These are phyloP conservation scores for Apamea sordens DNA, from an alignment of 2,888 invertebrate genomes.

Conservation along the genomic window DNA sequence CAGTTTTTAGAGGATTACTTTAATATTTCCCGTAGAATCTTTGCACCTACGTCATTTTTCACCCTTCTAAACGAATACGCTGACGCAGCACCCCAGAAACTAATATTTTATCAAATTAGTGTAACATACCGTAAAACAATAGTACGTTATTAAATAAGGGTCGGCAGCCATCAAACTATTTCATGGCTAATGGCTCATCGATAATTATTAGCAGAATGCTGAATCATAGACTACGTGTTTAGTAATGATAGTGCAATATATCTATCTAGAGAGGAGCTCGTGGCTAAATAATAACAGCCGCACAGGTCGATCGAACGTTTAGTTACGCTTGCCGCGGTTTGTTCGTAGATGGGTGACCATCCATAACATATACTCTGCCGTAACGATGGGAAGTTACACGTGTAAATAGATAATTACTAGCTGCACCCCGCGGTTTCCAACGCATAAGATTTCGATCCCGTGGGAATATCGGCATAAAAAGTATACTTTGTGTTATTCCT, in stretches of 20 bases:
- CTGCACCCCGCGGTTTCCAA: no score
- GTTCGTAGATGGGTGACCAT: no score
- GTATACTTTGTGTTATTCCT: no score
- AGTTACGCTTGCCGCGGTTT: no score
- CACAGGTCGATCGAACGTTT: no score
- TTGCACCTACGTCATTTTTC: background rate
- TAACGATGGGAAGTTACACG: no score
- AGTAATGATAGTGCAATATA: slow-evolving; percentile 27
- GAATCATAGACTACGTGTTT: slow-evolving; percentile 38
- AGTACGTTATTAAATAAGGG: slow-evolving; percentile 35
- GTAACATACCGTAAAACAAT: slow-evolving; percentile 34
- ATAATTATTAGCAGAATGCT: slow-evolving; percentile 62
- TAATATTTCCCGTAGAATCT: background rate
- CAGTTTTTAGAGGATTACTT: background rate
- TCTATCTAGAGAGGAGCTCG: background rate
- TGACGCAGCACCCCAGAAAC: slow-evolving; percentile 11
- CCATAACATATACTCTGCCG: no score
- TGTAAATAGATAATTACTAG: no score
- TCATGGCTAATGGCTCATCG: slow-evolving; percentile 49
- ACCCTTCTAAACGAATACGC: slow-evolving; percentile 4
- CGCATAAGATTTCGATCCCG: no score
- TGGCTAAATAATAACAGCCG: no score
- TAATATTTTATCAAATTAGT: slow-evolving; percentile 39
- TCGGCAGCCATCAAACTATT: slow-evolving; percentile 35
- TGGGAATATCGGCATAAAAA: no score